Conservation (phyloP, 2,888 invertebrate genomes). For the Sipha maydis region DNA sequence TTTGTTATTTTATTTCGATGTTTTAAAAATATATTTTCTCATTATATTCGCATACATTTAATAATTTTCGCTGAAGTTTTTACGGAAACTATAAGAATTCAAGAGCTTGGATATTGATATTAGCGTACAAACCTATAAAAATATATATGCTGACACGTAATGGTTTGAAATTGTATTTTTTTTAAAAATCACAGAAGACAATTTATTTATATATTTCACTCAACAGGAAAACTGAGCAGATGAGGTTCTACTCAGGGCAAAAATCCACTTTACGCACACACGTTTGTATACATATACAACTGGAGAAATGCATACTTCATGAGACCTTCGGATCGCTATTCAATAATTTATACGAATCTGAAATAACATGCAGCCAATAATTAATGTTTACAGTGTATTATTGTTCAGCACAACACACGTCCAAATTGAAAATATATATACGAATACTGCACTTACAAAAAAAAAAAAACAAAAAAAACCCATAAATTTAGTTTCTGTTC, state of each 20-base stretch:
- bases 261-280: background rate
- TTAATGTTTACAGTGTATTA: background rate
- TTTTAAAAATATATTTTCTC: background rate
- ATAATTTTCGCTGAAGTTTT: background rate
- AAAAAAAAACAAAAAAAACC: too few species aligned
- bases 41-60: background rate
- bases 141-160: background rate
- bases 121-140: background rate
- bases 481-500: background rate
- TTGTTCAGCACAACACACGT: background rate
- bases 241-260: too few species aligned
- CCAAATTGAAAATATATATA: background rate
- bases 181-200: background rate
- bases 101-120: background rate
- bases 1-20: background rate
- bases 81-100: background rate
- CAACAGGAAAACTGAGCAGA: background rate
- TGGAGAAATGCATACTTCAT: background rate
- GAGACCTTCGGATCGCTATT: background rate
- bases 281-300: background rate
- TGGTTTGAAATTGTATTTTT: background rate
- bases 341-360: background rate
- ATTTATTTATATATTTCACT: background rate
- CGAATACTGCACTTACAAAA: background rate
- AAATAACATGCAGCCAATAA: background rate